Base-by-base conservation (phyloP, 2,113 vertebrate species). In the Pachyramphus minor region DNA sequence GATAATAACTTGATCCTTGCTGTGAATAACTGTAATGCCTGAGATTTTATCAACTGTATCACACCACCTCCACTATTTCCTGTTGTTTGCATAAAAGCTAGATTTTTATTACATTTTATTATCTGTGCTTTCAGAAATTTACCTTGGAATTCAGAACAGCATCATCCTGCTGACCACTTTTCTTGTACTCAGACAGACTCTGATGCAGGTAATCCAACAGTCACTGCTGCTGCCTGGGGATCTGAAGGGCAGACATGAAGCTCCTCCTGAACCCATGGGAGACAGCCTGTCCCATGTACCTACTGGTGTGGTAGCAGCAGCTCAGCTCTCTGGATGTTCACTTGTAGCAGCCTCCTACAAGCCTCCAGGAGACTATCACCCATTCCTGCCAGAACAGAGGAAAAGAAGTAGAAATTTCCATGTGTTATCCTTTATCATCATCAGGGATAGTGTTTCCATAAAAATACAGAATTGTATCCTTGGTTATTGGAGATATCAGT, bases 231-330 rank as follows among this genome's bases (percentile, higher is more conserved):
- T 83, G 58, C 62, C 1, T 0, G 11, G 33, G 52, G 44, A 24
- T 30, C 30, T 56, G 75, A 50, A 75, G n/a, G 23, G 45, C 13
- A 5, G 59, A 4, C 9, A 31, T 12, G 20, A 58, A 74, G 50
- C n/a, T 78, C 12, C 23, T 74, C 47, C 63, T 30, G 55, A 56
- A 30, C 16, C 52, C 47, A 15, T 0, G 0, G 35, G 10, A 42
- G 5, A 53, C 24, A 76, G 49, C 23, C 39, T 24, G 50, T 25
- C 33, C 66, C 44, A 8, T 2, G 5, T 6, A 20, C 21, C 42
- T 55, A 2, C 44, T 12, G 15, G 4, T 41, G 27, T 53, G 39
- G 41, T 1, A 39, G 74, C 49, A 89, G 39, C 15, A 82, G 66
- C 50, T 72, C 75, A 64, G 17, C 17, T 47, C 22, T 50, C 24